Evolutionary conservation across 2,797 vertebrate species (phyloP), one percentile per base, ranked within the genome.

Genomic region (Hippopotamyrus pictus): DNA sequence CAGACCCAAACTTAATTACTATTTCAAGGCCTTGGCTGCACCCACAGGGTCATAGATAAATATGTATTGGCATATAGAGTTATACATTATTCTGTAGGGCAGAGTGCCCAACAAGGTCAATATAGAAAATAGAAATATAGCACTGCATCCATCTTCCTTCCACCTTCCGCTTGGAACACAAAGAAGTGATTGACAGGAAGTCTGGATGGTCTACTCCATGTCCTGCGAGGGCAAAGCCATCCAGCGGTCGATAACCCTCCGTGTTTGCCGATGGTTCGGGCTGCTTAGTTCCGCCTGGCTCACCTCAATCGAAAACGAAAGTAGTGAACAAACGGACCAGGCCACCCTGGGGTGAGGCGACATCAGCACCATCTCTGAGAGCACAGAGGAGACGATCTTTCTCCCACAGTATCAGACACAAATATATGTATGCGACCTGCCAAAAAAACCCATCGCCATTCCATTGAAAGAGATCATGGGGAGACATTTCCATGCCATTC

Each of bases 1-100:
- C 54, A 41, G 69, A 76, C 69, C 37, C 69, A 76, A 41, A 76
- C 69, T 69, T 69, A 76, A 76, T 76, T 76, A 76, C 69, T 76
- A 76, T 17, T 76, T 41, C 37, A 41, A 17, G 14, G 69, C 69
- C 69, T 76, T 41, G 69, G 14, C 69, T 76, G 37, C 29, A 76
- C 33, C 33, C 37, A 76, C 33, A 76, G 69, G 33, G 12, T 41
- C 69, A 76, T 1, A 76, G 69, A 69, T 33, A 37, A 41, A 76
- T 76, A 76, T 76, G 12, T 19, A 76, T 37, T 41, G 37, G 12
- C 12, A 19, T 76, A 76, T 76, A 76, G 29, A 41, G 69, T 76
- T 41, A 76, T 41, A 76, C 33, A 65, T 29, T 76, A 33, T 41
- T 76, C 14, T 76, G 33, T 7, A 76, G 69, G 37, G 33, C 69